These are phyloP conservation scores for Nomada lathburiana DNA, from an alignment of 2,888 invertebrate genomes.

Conservation along the genomic window DNA sequence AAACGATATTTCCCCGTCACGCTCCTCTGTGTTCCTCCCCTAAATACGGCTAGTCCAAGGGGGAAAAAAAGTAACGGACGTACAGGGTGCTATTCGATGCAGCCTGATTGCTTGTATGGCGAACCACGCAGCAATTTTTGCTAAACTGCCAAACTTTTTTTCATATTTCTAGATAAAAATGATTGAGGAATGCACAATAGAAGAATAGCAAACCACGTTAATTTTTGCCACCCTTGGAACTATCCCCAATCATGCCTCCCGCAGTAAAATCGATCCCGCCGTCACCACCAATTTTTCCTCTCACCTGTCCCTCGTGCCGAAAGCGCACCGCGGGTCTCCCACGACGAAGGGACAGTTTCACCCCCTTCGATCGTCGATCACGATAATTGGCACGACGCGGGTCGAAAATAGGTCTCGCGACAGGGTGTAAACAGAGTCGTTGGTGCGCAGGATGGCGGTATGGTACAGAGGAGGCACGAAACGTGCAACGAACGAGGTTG, in stretches of 20 bases:
- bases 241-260: no score
- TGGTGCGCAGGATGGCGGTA: conserved; percentile 29
- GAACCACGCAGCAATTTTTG: not conserved
- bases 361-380: conserved; percentile 10
- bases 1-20: not conserved
- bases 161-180: not conserved
- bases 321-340: no score
- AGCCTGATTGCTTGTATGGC: not conserved
- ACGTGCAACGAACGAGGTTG: conserved; percentile 56
- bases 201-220: no score
- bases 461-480: conserved; percentile 37
- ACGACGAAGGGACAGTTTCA: not conserved
- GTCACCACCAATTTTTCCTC: no score
- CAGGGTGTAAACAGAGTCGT: conserved; percentile 30
- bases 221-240: no score
- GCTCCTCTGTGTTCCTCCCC: not conserved
- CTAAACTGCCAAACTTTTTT: not conserved
- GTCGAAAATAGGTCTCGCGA: conserved; percentile 49
- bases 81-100: not conserved
- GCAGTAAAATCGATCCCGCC: no score
- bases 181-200: no score
- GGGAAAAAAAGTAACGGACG: not conserved
- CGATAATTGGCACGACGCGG: conserved; percentile 10
- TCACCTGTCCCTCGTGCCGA: no score
- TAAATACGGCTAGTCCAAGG: not conserved